A percentile compares a stretch with the other conserved stretches of the same genome.
phyloP scores from a whole-genome alignment of 1,140 invertebrate species.

The Hyles vespertilio region DNA sequence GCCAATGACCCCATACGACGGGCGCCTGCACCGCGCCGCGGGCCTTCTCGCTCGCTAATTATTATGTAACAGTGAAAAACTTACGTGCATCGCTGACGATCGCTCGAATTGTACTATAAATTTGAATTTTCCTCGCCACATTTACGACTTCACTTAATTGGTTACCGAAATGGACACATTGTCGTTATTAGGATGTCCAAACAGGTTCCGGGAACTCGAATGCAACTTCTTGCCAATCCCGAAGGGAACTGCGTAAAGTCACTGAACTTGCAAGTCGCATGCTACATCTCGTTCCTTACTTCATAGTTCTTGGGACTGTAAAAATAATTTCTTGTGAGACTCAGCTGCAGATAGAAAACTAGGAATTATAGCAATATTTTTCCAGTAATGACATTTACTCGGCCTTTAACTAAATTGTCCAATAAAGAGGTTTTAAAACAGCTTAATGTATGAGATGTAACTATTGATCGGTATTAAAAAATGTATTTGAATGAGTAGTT shows the following conservation, averaged over 20 bases:
- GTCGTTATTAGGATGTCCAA: slow-evolving; percentile 58
- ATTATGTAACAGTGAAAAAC: slow-evolving; percentile 64
- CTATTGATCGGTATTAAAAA: no score
- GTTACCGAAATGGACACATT: slow-evolving; percentile 36
- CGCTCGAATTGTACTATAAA: slow-evolving; percentile 45
- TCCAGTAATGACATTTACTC: no score
- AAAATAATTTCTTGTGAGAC: slow-evolving; percentile 22
- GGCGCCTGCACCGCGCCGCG: slow-evolving; percentile 33
- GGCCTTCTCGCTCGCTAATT: slow-evolving; percentile 56
- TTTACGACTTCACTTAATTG: slow-evolving; percentile 30
- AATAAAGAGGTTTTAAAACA: no score
- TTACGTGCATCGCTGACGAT: slow-evolving; percentile 32
- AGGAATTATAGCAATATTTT: no score
- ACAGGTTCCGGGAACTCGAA: slow-evolving; percentile 66
- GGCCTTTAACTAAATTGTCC: no score
- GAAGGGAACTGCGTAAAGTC: slow-evolving; percentile 57
- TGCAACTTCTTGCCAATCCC: slow-evolving; percentile 63
- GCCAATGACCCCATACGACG: slow-evolving; percentile 64
- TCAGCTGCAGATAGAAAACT: background rate
- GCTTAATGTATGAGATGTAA: no score
- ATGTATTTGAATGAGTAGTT: no score
- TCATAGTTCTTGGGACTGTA: slow-evolving; percentile 63
- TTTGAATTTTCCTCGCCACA: slow-evolving; percentile 25
- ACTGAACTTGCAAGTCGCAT: slow-evolving; percentile 66
- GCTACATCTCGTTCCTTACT: slow-evolving; percentile 47